A percentile compares a stretch with the other conserved stretches of the same genome.
Conservation (phyloP, 2,888 invertebrate species). For the Drosophila vallismaia region DNA sequence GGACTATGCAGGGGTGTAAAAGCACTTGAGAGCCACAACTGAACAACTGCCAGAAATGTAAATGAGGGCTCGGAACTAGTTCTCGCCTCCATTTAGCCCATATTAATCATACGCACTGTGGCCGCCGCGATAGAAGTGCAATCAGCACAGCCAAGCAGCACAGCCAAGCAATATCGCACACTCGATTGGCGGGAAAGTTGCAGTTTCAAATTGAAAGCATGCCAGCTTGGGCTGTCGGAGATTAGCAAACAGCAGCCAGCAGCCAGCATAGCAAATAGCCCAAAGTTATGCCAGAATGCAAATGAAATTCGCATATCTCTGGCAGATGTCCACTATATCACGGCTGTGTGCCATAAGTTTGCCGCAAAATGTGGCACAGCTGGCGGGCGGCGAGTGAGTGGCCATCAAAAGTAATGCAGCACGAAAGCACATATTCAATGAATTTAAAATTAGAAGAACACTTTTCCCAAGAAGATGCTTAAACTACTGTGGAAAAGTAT, state of each 20-base stretch:
- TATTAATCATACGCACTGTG: conserved; percentile 52
- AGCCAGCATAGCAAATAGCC: conserved; percentile 6
- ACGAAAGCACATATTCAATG: conserved; percentile 3
- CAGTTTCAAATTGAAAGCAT: conserved; percentile 45
- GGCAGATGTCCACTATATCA: conserved; percentile 7
- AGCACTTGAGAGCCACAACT: conserved; percentile 20
- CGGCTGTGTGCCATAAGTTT: conserved; percentile 18
- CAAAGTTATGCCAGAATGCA: conserved; percentile 18
- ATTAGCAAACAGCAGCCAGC: conserved; percentile 21
- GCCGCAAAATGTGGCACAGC: background rate
- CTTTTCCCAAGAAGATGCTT: too few relatives aligned
- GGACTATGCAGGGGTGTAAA: conserved; percentile 6
- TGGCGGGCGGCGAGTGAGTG: background rate
- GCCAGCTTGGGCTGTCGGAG: conserved; percentile 19
- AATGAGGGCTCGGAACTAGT: conserved; percentile 14
- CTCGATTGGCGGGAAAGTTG: conserved; percentile 14
- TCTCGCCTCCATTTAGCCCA: background rate
- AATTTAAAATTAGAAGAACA: background rate
- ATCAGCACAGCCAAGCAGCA: conserved; percentile 23
- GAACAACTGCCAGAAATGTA: conserved; percentile 18
- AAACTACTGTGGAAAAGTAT: too few relatives aligned
- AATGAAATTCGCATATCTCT: conserved; percentile 22
- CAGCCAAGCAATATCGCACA: conserved; percentile 17
- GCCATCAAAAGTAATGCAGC: conserved; percentile 29
- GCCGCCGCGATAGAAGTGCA: conserved; percentile 27